Evolutionary conservation across 1,140 invertebrate genomes (phyloP), one percentile per base, ranked within the genome.

Genomic region (Neocloeon triangulifer): DNA sequence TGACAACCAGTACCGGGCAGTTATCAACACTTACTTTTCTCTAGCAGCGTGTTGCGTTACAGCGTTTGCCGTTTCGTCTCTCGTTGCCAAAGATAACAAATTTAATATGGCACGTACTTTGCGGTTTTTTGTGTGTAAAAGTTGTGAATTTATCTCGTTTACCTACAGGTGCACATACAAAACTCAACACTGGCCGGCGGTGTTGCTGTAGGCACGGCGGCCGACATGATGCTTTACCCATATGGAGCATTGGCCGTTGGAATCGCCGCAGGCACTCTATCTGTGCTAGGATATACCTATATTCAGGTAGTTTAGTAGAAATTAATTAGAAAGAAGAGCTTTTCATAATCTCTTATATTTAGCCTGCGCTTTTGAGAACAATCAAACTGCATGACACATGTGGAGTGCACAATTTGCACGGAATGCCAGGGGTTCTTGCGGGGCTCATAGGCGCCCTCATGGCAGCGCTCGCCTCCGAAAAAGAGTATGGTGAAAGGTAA

Each of bases 361-460:
- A 88, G 81, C 80, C 81, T 91, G 19, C 61, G 66, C 25, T 56
- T n/a, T n/a, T n/a, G n/a, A n/a, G 58, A 21, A 66, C 61, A 28
- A 46, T 80, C 3, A 64, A 69, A 29, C 54, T 95, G 23, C 73
- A 84, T 45, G 89, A 95, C 50, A 94, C 88, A 2, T 95, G 88
- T 48, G 91, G 91, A 2, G 85, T 95, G 0, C 69, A 95, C 56
- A 95, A 95, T 55, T 63, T 96, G 7, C 89, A 96, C 46, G 91
- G 89, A 1, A 84, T 95, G 74, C 89, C 91, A 0, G 88, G 80
- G 10, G 47, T 95, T 2, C 52, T 88, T 12, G 84, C 78, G 4
- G 86, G 70, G 23, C 46, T 94, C 21, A 63, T 77, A 17, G 74
- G 80, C 1, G 68, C 69, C 1, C 45, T 89, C 10, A 69, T 77